Evolutionary conservation across 2,113 vertebrate species (phyloP), one percentile per base, ranked within the genome.

Genomic region (Tursiops truncatus): DNA sequence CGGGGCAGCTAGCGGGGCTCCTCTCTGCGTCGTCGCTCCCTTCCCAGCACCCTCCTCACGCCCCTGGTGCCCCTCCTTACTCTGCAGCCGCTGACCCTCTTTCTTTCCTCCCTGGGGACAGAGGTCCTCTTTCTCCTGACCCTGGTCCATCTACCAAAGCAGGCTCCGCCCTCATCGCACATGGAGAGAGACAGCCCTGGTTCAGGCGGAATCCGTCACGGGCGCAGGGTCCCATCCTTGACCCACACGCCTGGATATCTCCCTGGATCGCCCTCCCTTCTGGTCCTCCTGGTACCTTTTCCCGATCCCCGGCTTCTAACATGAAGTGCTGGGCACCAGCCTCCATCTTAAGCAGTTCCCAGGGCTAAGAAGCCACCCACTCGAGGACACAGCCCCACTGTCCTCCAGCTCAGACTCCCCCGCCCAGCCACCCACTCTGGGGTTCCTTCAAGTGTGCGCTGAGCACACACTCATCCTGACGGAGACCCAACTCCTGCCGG

Each of bases 321-420:
- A 26, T 0, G 11, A 36, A 44, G 38, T 1, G 50, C 28, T 28
- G 10, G 36, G 53, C 25, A 15, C 79, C 23, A 38, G n/a, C 56
- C 25, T 25, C 10, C 2, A 58, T 82, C 56, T 38, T 5, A 58
- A 50, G 38, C 50, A 2, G 8, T 56, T 70, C 17, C 38, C 18
- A 47, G 83, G 63, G 38, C 62, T 70, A 36, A n/a, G 25, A 31
- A 21, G 4, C 10, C 36, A 6, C 47, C 53, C 5, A 0, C 3
- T 6, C 0, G 38, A 76, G 38, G 33, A 25, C 1, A 4, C 0
- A 0, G 31, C 36, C n/a, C 20, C 1, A 1, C n/a, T 44, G 36
- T 44, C 18, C 44, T 26, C 28, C 58, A 3, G 9, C 79, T 10
- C 62, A 38, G 23, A n/a, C 21, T 2, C 36, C 70, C 56, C 53